Base-by-base conservation (phyloP, 2,113 vertebrate species). In the Nesogale talazaci region DNA sequence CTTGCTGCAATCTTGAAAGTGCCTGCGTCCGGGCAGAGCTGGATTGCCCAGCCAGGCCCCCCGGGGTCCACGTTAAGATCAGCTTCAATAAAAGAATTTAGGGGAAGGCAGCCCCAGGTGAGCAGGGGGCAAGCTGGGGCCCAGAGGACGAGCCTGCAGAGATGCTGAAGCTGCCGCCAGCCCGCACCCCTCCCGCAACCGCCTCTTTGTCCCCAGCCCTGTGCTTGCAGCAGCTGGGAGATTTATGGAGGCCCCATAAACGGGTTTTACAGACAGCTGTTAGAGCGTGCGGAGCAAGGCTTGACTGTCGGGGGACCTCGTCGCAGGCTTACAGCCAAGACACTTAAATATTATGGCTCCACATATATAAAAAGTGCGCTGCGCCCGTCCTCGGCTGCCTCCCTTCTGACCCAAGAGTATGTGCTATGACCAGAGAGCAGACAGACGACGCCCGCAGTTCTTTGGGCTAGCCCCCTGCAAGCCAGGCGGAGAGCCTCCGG, bases 241-340 rank as follows among this genome's bases (percentile, higher is more conserved):
- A 97, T 95, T 97, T 95, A 96, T 94, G 95, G 94, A 70, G 80
- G 84, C 93, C 97, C 96, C 96, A 94, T 97, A 97, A 97, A 97
- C 82, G 96, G 96, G 87, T 97, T 97, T 97, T 97, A 97, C 95
- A 96, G 97, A 97, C 97, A 98, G 97, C 97, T 98, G 96, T 97
- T 97, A 96, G 96, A 94, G 90, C 89, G 91, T 92, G 95, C 61
- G 63, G 93, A 97, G 97, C 97, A 98, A 97, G 91, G 80, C 93
- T 96, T 61, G 42, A 95, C 95, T 97, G 97, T 97, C 96, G 93
- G 94, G 94, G 96, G 96, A 97, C 96, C 97, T 94, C 95, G 96
- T 97, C 96, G 90, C 95, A 95, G 96, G 96, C 96, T 98, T 98
- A 97, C 96, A 97, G 97, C 95, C 87, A 93, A 95, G 92, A 95